Evolutionary conservation across 2,113 vertebrate species (phyloP), one percentile per base, ranked within the genome.

Genomic region (Rhineura floridana): DNA sequence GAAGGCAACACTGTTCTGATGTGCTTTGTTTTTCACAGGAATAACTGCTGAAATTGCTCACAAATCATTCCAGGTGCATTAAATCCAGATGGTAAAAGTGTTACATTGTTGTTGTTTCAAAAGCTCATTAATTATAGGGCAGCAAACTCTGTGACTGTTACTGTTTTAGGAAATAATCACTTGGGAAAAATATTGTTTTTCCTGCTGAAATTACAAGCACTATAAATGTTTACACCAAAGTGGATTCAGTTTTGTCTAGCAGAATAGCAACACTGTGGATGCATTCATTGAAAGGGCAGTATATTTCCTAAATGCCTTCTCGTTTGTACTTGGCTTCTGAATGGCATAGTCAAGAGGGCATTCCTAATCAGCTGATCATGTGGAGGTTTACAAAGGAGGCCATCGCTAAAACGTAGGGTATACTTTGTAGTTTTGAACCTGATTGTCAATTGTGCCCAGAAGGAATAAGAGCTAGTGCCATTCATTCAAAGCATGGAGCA

Each of bases 1-100:
- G 87, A 93, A 88, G 90, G 72, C 76, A 94, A 63, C 6, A 86
- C 88, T 92, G 39, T 95, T 94, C 72, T 81, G 89, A n/a, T 85
- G 52, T 86, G 80, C 19, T 42, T 86, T 85, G 39, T 19, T 79
- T 78, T 79, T 79, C 92, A 62, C 55, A 87, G 72, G 91, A 88
- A 92, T 30, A 91, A 90, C 25, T 87, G 72, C 19, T 91, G 85
- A 91, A 88, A 88, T 86, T 91, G 93, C 80, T 88, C 23, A 65
- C 25, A 89, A 87, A 86, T 88, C 77, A 89, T 92, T 89, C 52
- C 79, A 88, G 55, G 6, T 91, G 12, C 84, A 79, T 84, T 90
- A 89, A 93, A 79, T n/a, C 59, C 80, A 91, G 55, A 77, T 91
- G 42, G 55, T 42, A 86, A 83, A 86, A 91, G 19, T 83, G 85